A percentile compares a stretch with the other conserved stretches of the same genome.
Evolutionary conservation across 2,113 vertebrate species (phyloP).

Genomic region (Prinia subflava): DNA sequence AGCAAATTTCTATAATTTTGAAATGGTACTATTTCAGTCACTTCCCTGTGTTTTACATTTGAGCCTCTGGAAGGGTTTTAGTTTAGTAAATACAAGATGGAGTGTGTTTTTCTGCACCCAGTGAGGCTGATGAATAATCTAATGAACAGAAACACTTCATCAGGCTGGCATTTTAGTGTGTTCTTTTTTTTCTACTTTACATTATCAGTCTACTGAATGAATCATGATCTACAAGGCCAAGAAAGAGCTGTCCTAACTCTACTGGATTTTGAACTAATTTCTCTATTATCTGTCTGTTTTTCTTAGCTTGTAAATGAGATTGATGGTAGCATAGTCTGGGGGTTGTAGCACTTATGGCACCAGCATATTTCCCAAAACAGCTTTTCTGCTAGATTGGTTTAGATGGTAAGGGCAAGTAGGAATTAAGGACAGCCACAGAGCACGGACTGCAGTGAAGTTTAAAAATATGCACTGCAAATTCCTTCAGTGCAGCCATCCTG

Average conservation of each 20-base stretch:
- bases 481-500: neutral
- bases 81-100: neutral
- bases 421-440: neutral
- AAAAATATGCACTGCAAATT: neutral
- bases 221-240: neutral
- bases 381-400: neutral
- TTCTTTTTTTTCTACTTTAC: neutral
- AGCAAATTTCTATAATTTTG: neutral
- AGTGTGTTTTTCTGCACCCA: neutral
- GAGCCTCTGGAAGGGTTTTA: neutral
- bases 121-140: neutral
- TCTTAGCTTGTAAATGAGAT: neutral
- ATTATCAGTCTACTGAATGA: neutral
- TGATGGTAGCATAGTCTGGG: neutral
- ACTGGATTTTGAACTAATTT: neutral
- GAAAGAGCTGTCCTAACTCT: neutral
- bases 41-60: neutral
- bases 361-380: neutral
- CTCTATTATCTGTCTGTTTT: neutral
- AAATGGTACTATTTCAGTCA: neutral
- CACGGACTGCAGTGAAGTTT: neutral
- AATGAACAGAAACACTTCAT: neutral
- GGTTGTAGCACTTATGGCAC: neutral
- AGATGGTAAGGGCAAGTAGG: neutral
- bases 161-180: neutral